Conservation (phyloP, 2,113 vertebrate species). For the Lophochroa leadbeateri region DNA sequence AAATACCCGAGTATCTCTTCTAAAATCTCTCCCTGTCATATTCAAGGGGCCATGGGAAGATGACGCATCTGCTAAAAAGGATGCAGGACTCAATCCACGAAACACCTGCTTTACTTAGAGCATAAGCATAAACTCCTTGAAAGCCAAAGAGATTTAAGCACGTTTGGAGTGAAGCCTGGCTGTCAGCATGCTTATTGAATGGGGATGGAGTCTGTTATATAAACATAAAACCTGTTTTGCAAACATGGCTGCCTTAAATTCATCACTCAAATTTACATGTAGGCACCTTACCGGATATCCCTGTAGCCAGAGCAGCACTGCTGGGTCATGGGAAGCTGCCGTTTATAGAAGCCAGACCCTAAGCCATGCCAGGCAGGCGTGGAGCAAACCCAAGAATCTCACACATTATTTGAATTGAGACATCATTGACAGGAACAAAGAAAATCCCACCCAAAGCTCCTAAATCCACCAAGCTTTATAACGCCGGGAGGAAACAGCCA, state of each 20-base stretch:
- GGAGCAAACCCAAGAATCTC: slow-evolving; percentile 47
- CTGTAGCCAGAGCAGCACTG: not conserved
- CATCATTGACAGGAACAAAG: slow-evolving; percentile 28
- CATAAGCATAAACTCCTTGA: not conserved
- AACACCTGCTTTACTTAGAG: slow-evolving; percentile 11
- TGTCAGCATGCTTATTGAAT: slow-evolving; percentile 14
- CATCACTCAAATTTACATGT: not conserved
- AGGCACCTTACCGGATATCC: not conserved
- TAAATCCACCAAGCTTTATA: slow-evolving; percentile 53
- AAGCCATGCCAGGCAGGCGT: not conserved
- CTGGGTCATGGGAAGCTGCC: slow-evolving; percentile 22
- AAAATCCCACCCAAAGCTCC: slow-evolving; percentile 24
- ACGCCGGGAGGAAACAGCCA: not conserved
- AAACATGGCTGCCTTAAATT: slow-evolving; percentile 1
- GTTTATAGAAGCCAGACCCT: slow-evolving; percentile 33
- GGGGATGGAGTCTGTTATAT: not conserved
- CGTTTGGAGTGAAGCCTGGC: not conserved
- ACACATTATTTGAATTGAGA: slow-evolving; percentile 44
- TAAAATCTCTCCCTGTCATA: not conserved
- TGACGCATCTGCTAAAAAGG: not conserved
- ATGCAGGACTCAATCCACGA: not conserved
- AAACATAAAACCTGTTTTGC: not conserved
- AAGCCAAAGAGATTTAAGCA: not conserved
- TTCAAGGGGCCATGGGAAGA: not conserved
- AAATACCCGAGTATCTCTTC: not conserved